Conservation (phyloP, 1,140 invertebrate genomes). For the Galendromus occidentalis region DNA sequence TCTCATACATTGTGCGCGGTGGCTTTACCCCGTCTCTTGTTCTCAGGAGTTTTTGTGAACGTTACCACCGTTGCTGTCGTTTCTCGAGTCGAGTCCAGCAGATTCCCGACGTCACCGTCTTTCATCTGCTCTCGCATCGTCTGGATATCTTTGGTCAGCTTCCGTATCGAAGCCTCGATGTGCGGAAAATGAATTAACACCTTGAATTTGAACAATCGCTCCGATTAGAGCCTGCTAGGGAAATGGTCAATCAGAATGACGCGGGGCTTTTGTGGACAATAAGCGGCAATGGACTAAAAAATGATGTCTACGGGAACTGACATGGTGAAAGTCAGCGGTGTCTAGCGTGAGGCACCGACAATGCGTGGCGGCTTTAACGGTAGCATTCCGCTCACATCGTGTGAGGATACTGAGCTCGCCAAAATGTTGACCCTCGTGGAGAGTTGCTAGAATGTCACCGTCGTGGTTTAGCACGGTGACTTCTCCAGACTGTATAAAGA, state of each 20-base stretch:
- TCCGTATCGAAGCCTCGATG: neutral
- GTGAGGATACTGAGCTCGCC: neutral
- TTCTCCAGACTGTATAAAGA: neutral
- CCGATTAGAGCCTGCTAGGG: too few relatives aligned
- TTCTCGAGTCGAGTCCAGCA: too few relatives aligned
- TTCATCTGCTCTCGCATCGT: neutral
- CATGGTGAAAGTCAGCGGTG: neutral
- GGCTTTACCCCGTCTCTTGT: too few relatives aligned
- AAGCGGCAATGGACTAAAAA: too few relatives aligned
- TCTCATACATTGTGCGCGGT: too few relatives aligned
- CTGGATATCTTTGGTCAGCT: neutral
- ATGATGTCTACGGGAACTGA: too few relatives aligned
- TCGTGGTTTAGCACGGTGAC: neutral
- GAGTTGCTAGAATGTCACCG: neutral
- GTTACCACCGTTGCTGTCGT: too few relatives aligned
- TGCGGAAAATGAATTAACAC: neutral
- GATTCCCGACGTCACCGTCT: neutral
- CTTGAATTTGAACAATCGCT: too few relatives aligned
- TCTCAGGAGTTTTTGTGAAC: too few relatives aligned
- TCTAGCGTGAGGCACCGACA: neutral
- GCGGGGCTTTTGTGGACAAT: too few relatives aligned
- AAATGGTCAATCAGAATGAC: too few relatives aligned
- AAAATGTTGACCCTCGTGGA: slow-evolving; percentile 2
- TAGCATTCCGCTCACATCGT: neutral
- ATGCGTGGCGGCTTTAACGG: neutral